phyloP scores from a whole-genome alignment of 2,888 invertebrate species.

The Yponomeuta malinellus region DNA sequence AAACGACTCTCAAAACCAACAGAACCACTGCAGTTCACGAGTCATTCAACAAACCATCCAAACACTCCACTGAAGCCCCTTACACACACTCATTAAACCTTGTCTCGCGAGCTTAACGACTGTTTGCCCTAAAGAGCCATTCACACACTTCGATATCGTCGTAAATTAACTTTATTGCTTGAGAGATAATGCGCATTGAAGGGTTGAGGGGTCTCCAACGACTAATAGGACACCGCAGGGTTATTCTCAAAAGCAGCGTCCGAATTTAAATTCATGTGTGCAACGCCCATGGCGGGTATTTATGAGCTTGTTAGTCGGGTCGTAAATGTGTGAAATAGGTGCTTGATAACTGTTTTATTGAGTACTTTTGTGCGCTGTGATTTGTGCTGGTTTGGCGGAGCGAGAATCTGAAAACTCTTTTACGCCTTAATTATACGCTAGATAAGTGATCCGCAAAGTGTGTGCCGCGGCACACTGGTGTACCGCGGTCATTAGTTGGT shows the following conservation, averaged over 20 bases:
- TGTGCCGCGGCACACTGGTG: too few relatives aligned
- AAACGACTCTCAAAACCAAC: too few relatives aligned
- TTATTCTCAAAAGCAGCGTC: slow-evolving; percentile 18
- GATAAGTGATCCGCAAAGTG: too few relatives aligned
- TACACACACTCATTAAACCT: background rate
- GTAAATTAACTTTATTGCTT: slow-evolving; percentile 43
- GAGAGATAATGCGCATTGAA: slow-evolving; percentile 37
- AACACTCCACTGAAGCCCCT: background rate
- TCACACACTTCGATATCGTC: slow-evolving; percentile 34
- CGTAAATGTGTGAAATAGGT: slow-evolving; percentile 45
- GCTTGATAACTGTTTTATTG: slow-evolving; percentile 24
- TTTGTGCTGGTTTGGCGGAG: background rate
- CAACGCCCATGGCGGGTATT: slow-evolving; percentile 25
- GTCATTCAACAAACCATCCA: background rate
- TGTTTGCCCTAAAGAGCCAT: slow-evolving; percentile 17
- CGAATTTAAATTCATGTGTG: slow-evolving; percentile 39
- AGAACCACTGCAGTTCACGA: too few relatives aligned
- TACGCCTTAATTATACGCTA: too few relatives aligned
- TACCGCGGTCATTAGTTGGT: too few relatives aligned
- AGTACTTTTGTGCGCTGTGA: background rate
- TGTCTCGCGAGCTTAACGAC: slow-evolving; percentile 3
- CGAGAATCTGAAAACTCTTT: too few relatives aligned
- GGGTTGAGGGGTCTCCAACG: slow-evolving; percentile 31
- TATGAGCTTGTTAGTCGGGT: slow-evolving; percentile 30
- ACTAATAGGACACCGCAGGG: slow-evolving; percentile 25